These are phyloP conservation scores for Lissocephala sabroskyi DNA, from an alignment of 2,888 invertebrate genomes.

Conservation along the genomic window DNA sequence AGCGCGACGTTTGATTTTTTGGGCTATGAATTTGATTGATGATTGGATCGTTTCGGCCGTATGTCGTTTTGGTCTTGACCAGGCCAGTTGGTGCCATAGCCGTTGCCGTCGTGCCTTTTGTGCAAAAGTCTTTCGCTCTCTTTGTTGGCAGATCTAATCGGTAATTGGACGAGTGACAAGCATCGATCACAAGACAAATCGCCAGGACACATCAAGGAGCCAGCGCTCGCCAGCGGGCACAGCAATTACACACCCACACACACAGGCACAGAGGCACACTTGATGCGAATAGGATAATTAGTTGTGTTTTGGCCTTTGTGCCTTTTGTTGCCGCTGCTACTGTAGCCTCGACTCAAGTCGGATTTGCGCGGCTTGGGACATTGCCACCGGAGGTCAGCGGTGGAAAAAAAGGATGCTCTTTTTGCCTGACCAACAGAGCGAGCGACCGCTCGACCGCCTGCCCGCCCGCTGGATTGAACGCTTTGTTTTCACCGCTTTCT, in stretches of 20 bases:
- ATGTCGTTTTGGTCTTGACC: conserved; percentile 21
- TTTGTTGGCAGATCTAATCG: conserved; percentile 42
- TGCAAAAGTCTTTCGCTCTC: conserved; percentile 14
- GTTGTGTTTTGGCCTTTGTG: conserved; percentile 48
- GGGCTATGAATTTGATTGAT: conserved; percentile 48
- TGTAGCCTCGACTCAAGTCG: conserved; percentile 21
- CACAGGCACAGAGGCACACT: conserved; percentile 54
- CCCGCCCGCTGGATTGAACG: too few relatives aligned
- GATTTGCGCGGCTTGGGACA: conserved; percentile 18
- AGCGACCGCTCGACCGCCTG: too few relatives aligned
- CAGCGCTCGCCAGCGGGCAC: too few relatives aligned
- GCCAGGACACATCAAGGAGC: conserved; percentile 2
- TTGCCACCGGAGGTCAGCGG: conserved; percentile 10
- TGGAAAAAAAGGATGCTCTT: not conserved
- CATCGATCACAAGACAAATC: conserved; percentile 31
- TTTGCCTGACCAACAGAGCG: too few relatives aligned
- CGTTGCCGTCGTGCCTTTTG: not conserved
- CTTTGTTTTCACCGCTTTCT: too few relatives aligned
- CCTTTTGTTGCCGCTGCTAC: conserved; percentile 40
- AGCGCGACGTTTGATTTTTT: conserved; percentile 20
- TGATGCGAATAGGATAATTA: conserved; percentile 59
- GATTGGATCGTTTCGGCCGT: too few relatives aligned
- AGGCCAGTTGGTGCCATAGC: conserved; percentile 30
- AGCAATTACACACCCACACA: too few relatives aligned
- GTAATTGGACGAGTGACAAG: conserved; percentile 50